Base-by-base conservation (phyloP, 2,113 vertebrate genomes). In the Meles meles region DNA sequence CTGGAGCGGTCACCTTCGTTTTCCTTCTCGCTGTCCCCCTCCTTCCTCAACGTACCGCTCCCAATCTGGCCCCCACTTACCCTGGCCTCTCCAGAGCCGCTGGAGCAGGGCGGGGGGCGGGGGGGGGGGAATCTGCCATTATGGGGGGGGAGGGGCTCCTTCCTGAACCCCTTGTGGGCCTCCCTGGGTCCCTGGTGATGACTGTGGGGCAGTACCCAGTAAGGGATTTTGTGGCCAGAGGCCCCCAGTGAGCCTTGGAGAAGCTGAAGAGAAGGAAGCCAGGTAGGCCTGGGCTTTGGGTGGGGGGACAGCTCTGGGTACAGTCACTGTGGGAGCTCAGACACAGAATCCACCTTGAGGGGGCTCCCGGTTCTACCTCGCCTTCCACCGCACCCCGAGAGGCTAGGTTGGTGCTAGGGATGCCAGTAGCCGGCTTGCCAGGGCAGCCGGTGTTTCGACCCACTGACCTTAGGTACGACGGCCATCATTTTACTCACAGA, bases 1-100 rank as follows among this genome's bases (percentile, higher is more conserved):
- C 59, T 14, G 1, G 34, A 57, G 8, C 23, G 39, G 97, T 98
- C 88, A 87, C 96, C 97, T 97, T 95, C 97, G 98, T 95, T 97
- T 92, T 89, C 57, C 92, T 96, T 82, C 79, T 61, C 85, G 77
- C 69, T 5, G 7, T 93, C 77, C 79, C 95, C 74, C 92, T 89
- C 87, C 81, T 92, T 87, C 61, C 17, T 34, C 93, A 92, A 18
- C 77, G 93, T 49, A 27, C 88, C 55, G 81, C 74, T 88, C 82
- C 86, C 80, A 67, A 0, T 47, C 17, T 11, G 67, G 13, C 37
- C 42, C 61, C 65, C 42, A 42, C 55, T 42, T 67, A 59, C 29
- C 89, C n/a, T 31, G 27, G 23, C 17, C 37, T 49, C 2, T 13
- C 15, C 6, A 14, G 37, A 44, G 6, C 34, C 18, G 25, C 34